Evolutionary conservation across 2,888 invertebrate genomes (phyloP).

Genomic region (Lasioglossum villosulum): DNA sequence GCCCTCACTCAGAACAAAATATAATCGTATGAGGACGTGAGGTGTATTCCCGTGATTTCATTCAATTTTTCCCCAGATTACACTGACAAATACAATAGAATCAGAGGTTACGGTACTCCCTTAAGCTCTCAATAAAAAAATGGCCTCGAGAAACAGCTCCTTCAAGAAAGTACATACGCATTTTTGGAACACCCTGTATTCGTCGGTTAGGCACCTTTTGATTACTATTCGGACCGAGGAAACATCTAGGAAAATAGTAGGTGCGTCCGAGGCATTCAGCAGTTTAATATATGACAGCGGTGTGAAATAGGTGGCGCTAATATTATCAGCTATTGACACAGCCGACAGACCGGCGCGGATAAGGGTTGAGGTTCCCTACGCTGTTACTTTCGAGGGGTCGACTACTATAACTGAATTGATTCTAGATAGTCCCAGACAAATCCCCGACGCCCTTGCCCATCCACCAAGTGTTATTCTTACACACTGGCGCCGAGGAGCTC

Average conservation of each 20-base stretch:
- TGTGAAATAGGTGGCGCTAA: constrained; percentile 70
- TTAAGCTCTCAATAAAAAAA: no score
- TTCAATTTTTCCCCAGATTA: no score
- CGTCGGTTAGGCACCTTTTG: background rate
- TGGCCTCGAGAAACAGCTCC: no score
- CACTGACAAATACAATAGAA: no score
- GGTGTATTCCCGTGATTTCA: no score
- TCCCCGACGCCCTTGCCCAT: constrained; percentile 70
- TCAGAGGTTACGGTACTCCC: no score
- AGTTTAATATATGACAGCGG: constrained; percentile 63
- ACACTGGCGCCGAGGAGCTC: constrained; percentile 60
- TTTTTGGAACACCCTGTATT: background rate
- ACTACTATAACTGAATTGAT: constrained; percentile 79
- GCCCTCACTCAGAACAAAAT: no score
- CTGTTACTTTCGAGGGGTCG: constrained; percentile 55
- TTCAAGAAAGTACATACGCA: no score
- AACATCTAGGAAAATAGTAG: constrained; percentile 2
- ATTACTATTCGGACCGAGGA: background rate
- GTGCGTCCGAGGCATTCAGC: constrained; percentile 32
- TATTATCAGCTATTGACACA: constrained; percentile 81
- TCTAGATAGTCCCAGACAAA: constrained; percentile 80
- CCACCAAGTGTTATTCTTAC: constrained; percentile 73
- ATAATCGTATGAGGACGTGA: no score
- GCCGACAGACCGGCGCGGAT: constrained; percentile 71
- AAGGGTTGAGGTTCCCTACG: constrained; percentile 64